Conservation (phyloP, 92 coral and sea anemone species). For the Montipora capitata region DNA sequence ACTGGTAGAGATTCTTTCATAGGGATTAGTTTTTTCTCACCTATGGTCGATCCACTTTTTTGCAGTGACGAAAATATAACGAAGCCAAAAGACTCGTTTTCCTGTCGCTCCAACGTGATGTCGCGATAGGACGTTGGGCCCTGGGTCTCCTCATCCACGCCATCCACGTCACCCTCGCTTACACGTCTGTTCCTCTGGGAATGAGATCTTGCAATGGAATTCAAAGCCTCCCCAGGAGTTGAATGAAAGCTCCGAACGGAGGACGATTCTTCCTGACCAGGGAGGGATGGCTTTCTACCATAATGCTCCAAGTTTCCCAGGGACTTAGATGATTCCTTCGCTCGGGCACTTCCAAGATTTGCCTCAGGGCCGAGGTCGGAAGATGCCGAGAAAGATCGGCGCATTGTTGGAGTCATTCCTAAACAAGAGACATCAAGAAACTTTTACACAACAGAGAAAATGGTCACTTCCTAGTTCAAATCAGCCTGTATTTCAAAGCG, state of each 20-base stretch:
- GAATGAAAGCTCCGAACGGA: conserved; percentile 76
- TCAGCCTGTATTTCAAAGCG: too few relatives aligned
- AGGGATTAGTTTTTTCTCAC: conserved; percentile 32
- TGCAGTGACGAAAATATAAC: conserved; percentile 94
- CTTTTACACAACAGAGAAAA: too few relatives aligned
- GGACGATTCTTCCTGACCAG: conserved; percentile 58
- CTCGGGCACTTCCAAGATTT: conserved; percentile 40
- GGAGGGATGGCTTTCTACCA: conserved; percentile 60
- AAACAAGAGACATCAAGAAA: not conserved
- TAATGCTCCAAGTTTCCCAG: conserved; percentile 92
- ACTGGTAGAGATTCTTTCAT: too few relatives aligned
- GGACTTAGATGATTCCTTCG: conserved; percentile 87
- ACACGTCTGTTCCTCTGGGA: conserved; percentile 77
- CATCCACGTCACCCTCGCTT: conserved; percentile 81
- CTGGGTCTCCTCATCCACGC: conserved; percentile 64
- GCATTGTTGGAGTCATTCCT: conserved; percentile 84
- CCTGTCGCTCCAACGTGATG: conserved; percentile 80
- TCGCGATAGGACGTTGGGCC: conserved; percentile 78
- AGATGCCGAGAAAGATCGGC: conserved; percentile 79
- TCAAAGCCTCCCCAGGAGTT: conserved; percentile 53
- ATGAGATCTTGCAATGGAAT: conserved; percentile 10
- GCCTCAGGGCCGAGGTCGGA: conserved; percentile 61
- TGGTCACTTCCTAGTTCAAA: too few relatives aligned
- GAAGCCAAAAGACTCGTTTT: conserved; percentile 95
- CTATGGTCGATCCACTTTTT: conserved; percentile 96